These are phyloP conservation scores for Dioctria linearis DNA, from an alignment of 2,888 invertebrate genomes.

Conservation along the genomic window DNA sequence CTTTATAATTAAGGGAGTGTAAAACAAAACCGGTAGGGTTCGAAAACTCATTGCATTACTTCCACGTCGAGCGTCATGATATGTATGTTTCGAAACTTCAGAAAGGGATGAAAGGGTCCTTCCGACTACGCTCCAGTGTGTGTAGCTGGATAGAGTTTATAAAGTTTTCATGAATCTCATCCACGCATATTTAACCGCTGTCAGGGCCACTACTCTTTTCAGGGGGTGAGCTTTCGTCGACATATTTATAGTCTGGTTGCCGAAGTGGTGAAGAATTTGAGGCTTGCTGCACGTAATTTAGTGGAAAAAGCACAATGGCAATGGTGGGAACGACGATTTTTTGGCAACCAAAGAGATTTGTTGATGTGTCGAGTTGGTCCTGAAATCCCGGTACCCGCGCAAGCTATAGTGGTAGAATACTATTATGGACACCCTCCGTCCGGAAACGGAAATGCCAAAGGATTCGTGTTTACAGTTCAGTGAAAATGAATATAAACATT, in stretches of 20 bases:
- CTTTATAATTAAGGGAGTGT: slow-evolving; percentile 41
- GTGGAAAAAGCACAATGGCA: slow-evolving; percentile 10
- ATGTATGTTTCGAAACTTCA: background rate
- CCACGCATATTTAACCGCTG: slow-evolving; percentile 31
- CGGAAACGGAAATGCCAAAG: background rate
- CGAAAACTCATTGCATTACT: slow-evolving; percentile 37
- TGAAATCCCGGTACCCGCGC: background rate
- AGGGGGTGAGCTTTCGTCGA: slow-evolving; percentile 5
- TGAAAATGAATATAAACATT: no score
- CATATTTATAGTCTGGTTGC: background rate
- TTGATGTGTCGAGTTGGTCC: slow-evolving; percentile 15
- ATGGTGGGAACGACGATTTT: slow-evolving; percentile 11
- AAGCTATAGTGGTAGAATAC: no score
- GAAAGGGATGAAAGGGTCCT: background rate
- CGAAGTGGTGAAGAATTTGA: slow-evolving; percentile 13
- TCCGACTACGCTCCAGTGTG: background rate
- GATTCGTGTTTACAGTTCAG: no score
- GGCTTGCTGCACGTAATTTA: slow-evolving; percentile 25
- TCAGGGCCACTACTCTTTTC: slow-evolving; percentile 13
- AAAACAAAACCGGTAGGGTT: slow-evolving; percentile 19
- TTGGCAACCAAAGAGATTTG: slow-evolving; percentile 31
- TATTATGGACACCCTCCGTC: background rate
- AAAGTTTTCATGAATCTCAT: slow-evolving; percentile 36
- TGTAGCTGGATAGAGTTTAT: background rate
- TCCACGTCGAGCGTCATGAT: slow-evolving; percentile 8